Conservation (phyloP, 2,888 invertebrate species). For the Microplitis manilae region DNA sequence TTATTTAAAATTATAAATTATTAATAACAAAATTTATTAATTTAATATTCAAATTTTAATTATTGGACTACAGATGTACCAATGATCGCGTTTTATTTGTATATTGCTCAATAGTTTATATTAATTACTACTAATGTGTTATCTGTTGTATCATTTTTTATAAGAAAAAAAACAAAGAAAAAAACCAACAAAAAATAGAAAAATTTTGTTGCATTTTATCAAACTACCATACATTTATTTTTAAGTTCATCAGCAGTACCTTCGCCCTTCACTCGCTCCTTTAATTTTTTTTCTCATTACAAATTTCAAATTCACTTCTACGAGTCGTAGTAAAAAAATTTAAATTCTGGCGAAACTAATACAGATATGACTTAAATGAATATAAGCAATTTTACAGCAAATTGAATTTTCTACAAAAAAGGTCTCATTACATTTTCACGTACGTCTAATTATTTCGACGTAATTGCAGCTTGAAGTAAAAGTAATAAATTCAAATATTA, state of each 20-base stretch:
- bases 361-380: too few species aligned
- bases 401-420: too few species aligned
- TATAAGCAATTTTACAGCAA: too few species aligned
- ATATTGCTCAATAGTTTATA: conserved; percentile 72
- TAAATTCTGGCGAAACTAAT: too few species aligned
- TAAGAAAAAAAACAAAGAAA: conserved; percentile 70
- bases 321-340: too few species aligned
- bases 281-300: too few species aligned
- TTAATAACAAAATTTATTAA: not conserved
- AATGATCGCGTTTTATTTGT: conserved; percentile 69
- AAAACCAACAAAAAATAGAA: conserved; percentile 53
- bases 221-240: conserved; percentile 41
- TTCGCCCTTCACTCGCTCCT: too few species aligned
- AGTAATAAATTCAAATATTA: too few species aligned
- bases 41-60: conserved; percentile 61
- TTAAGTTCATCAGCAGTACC: not conserved
- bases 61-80: conserved; percentile 66
- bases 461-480: too few species aligned
- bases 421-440: too few species aligned
- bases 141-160: conserved; percentile 72
- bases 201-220: conserved; percentile 70
- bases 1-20: conserved; percentile 21
- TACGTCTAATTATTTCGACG: too few species aligned
- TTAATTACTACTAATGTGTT: conserved; percentile 67
- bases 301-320: too few species aligned